phyloP scores from a whole-genome alignment of 2,113 vertebrate species.

The Amphilophus citrinellus region DNA sequence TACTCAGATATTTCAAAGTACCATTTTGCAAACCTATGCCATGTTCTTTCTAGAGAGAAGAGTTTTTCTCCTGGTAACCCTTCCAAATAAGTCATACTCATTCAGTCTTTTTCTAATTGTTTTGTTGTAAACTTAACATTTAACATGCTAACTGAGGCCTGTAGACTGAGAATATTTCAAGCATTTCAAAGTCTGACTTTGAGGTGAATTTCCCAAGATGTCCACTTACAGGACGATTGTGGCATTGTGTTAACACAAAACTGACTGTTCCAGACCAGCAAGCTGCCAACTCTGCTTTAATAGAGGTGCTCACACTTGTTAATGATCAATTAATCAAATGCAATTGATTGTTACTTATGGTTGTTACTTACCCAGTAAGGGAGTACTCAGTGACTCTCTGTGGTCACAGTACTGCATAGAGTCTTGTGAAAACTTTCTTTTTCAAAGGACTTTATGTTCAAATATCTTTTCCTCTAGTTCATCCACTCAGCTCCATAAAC shows the following conservation, averaged over 20 bases:
- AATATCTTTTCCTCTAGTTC: slow-evolving; percentile 8
- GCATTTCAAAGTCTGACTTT: background rate
- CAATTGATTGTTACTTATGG: no score
- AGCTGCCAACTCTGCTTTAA: background rate
- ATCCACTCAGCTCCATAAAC: background rate
- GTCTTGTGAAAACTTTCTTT: no score
- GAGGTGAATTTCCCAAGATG: fast-evolving
- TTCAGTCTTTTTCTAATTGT: background rate
- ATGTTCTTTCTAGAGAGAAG: background rate
- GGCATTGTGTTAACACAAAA: no score
- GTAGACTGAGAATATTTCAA: background rate
- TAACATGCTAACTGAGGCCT: background rate
- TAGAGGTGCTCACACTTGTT: background rate
- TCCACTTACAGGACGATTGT: background rate
- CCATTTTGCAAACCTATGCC: background rate
- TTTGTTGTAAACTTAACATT: background rate
- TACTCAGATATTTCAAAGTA: background rate
- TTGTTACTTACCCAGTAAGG: background rate
- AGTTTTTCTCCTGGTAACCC: fast-evolving
- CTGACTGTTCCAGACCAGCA: no score
- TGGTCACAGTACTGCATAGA: no score
- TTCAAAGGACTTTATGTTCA: background rate
- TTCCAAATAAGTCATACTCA: background rate
- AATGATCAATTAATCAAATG: background rate
- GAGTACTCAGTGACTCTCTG: background rate